A percentile compares a stretch with the other conserved stretches of the same genome.
These are phyloP conservation scores for Masticophis lateralis DNA, from an alignment of 2,797 vertebrate species.

Conservation along the genomic window DNA sequence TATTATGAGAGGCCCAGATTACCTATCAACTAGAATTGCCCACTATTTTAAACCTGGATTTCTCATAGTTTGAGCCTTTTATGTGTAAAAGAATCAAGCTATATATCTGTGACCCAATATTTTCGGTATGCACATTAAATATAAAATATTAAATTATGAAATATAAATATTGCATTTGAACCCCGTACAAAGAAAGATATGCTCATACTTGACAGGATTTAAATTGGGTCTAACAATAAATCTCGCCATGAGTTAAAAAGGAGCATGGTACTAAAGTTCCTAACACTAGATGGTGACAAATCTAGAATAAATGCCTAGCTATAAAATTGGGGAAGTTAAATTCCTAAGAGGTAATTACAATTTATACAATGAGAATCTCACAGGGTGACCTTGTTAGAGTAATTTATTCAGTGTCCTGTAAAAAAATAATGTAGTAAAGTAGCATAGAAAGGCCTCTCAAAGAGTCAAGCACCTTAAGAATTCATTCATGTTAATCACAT, in stretches of 20 bases:
- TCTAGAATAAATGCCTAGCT: neutral
- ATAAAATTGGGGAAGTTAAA: neutral
- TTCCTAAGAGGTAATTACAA: neutral
- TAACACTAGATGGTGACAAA: neutral
- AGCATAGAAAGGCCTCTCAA: neutral
- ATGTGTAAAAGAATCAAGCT: neutral
- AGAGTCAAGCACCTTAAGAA: neutral
- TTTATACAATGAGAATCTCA: neutral
- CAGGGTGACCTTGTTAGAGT: neutral
- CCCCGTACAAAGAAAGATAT: neutral
- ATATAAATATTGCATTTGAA: neutral
- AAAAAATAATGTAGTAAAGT: neutral
- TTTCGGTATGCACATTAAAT: neutral
- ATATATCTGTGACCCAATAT: neutral
- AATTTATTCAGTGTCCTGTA: neutral
- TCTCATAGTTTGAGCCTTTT: neutral
- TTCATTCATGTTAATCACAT: neutral
- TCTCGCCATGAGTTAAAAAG: neutral
- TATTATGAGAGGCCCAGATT: neutral
- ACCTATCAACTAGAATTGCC: neutral
- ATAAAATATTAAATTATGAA: neutral
- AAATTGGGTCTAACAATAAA: neutral
- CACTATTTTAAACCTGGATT: neutral
- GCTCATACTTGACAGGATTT: neutral
- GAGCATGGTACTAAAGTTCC: neutral